Conservation (phyloP, 2,113 vertebrate species). For the Ascaphus truei region DNA sequence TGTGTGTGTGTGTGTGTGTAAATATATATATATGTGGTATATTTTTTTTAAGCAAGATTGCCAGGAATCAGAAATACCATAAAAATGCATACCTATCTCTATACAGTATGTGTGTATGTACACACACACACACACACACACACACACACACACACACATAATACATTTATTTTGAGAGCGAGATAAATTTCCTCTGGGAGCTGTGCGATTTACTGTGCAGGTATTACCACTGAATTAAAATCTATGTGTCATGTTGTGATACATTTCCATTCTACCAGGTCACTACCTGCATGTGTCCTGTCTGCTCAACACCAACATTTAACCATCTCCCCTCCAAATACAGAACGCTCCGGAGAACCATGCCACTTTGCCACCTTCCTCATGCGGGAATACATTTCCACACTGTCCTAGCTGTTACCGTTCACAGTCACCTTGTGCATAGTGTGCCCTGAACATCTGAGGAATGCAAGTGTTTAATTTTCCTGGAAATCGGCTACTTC, state of each 20-base stretch:
- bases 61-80: too few species aligned
- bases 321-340: slow-evolving; percentile 52
- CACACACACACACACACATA: not conserved
- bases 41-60: too few species aligned
- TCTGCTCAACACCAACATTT: slow-evolving; percentile 3
- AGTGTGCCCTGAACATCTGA: slow-evolving; percentile 29
- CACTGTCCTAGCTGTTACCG: slow-evolving; percentile 40
- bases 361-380: slow-evolving; percentile 52
- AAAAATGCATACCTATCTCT: not conserved
- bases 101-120: not conserved
- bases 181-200: not conserved
- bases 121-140: not conserved
- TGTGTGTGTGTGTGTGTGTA: too few species aligned
- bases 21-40: too few species aligned
- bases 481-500: slow-evolving; percentile 30
- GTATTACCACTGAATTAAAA: slow-evolving; percentile 7
- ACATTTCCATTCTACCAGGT: not conserved
- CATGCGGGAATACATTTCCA: slow-evolving; percentile 44
- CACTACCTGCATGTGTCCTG: not conserved
- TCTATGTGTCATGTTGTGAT: not conserved
- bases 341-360: slow-evolving; percentile 43
- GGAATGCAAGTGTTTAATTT: slow-evolving; percentile 41
- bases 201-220: not conserved
- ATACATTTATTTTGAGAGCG: not conserved
- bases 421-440: slow-evolving; percentile 44